These are phyloP conservation scores for Rhadinocentrus ornatus DNA, from an alignment of 2,797 vertebrate species.

Conservation along the genomic window DNA sequence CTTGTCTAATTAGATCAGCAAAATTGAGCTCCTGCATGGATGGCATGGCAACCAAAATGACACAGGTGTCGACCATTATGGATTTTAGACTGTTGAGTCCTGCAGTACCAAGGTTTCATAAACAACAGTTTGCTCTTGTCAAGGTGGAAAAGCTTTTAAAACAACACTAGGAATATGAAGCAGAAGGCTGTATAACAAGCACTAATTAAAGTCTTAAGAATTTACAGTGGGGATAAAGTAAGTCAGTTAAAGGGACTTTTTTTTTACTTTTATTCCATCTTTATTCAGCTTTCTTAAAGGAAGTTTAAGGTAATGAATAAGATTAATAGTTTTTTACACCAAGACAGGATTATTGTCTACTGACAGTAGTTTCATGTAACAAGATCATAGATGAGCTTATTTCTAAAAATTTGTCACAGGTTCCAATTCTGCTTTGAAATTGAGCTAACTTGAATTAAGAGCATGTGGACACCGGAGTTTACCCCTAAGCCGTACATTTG, in stretches of 20 bases:
- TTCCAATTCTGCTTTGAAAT: background rate
- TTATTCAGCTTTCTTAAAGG: background rate
- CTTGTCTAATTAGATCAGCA: constrained; percentile 26
- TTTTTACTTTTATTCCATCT: background rate
- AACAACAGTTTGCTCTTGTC: background rate
- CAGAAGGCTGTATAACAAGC: background rate
- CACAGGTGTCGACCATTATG: background rate
- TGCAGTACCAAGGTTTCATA: background rate
- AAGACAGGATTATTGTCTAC: background rate
- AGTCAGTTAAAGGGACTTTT: background rate
- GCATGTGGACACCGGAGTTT: background rate
- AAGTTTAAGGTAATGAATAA: background rate
- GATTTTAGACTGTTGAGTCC: constrained; percentile 16
- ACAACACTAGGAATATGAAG: background rate
- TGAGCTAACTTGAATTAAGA: background rate
- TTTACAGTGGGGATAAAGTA: background rate
- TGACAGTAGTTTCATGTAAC: background rate
- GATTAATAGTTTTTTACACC: background rate
- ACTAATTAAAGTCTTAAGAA: background rate
- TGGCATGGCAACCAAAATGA: constrained; percentile 62
- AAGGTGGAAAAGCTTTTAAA: background rate
- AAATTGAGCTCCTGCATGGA: constrained; percentile 36
- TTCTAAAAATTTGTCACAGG: background rate
- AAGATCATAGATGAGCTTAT: background rate
- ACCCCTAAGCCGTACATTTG: background rate